Evolutionary conservation across 92 coral and sea anemone genomes (phyloP), one percentile per base, ranked within the genome.

Genomic region (Umimayanthus chanpuru): DNA sequence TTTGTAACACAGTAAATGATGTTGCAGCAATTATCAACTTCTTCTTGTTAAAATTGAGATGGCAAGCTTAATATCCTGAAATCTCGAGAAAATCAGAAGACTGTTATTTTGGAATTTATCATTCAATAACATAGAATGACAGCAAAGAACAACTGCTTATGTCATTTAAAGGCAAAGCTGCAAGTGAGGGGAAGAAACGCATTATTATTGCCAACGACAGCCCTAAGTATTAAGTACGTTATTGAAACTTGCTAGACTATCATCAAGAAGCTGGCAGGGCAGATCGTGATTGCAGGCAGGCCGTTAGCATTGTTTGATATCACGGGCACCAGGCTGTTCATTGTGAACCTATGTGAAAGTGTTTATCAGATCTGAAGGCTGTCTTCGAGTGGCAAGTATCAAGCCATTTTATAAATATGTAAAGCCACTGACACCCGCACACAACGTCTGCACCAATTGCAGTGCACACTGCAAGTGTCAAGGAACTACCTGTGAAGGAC

Each of bases 1-100:
- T 91, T 39, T 88, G 93, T 88, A 56, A 81, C 50, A 82, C 93
- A 18, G 3, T 91, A 71, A 76, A 82, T 38, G 36, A 91, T 9
- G 76, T 91, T 61, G 93, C 93, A 6, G 88, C 80, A 64, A 56
- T 88, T 53, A 44, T 32, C 6, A 92, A 92, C 49, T 92, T 81
- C 67, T 80, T 93, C 26, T 56, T 93, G 29, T 43, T 91, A 2
- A 88, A 90, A 68, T 68, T 93, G 66, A 89, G 92, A 41, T 26
- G 79, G 11, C 8, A 88, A 29, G 92, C 90, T 21, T 91, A 55
- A 78, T 32, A 53, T 73, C 89, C 86, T 18, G n/a, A 66, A 47
- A 39, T 1, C 12, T 72, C 92, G 2, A 40, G 36, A 21, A 26
- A 56, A 6, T 32, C 53, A 68, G 76, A 29, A 38, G 66, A 85